These are phyloP conservation scores for Cryptus viduatorius DNA, from an alignment of 2,888 invertebrate genomes.

Conservation along the genomic window DNA sequence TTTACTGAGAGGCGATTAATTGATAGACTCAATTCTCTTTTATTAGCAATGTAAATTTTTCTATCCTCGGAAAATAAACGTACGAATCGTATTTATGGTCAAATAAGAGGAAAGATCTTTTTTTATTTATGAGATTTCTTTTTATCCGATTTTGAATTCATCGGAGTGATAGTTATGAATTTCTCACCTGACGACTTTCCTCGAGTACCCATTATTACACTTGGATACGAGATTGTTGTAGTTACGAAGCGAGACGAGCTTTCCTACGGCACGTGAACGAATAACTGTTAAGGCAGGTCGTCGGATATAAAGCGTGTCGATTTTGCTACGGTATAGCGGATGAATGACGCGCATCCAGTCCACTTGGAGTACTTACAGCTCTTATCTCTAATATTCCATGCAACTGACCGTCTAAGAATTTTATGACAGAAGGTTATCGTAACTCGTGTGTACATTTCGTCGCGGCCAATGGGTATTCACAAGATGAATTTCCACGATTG, in stretches of 20 bases:
- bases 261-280: slow-evolving; percentile 44
- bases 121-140: neutral
- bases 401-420: slow-evolving; percentile 24
- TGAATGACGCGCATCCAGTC: slow-evolving; percentile 54
- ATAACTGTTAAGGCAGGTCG: slow-evolving; percentile 61
- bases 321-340: slow-evolving; percentile 59
- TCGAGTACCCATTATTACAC: slow-evolving; percentile 16
- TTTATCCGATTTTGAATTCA: neutral
- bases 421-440: slow-evolving; percentile 11
- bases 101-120: neutral
- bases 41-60: neutral
- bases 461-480: no score
- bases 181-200: slow-evolving; percentile 41
- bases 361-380: slow-evolving; percentile 34
- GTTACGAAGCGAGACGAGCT: slow-evolving; percentile 12
- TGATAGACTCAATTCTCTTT: neutral
- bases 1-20: neutral
- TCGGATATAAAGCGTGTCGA: slow-evolving; percentile 49
- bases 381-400: slow-evolving; percentile 45
- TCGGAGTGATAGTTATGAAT: neutral
- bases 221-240: neutral
- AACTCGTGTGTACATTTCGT: neutral
- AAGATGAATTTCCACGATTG: neutral
- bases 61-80: neutral
- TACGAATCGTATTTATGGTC: neutral